Evolutionary conservation across 2,797 vertebrate species (phyloP), one percentile per base, ranked within the genome.

Genomic region (Lepilemur ruficaudatus): DNA sequence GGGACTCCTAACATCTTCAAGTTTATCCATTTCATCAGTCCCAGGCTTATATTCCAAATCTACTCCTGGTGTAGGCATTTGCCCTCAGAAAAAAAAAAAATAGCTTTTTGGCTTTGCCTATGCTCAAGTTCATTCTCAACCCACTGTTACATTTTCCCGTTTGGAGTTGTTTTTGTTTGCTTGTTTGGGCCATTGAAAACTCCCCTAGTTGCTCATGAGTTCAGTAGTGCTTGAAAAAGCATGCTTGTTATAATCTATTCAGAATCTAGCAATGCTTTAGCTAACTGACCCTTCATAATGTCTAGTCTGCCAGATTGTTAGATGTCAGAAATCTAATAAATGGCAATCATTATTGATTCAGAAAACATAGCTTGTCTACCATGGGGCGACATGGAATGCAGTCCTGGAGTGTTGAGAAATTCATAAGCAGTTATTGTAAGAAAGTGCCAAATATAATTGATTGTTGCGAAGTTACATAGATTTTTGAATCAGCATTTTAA

Each of bases 401-500:
- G 43, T 76, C 79, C 25, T 46, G 3, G 38, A 50, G 12, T 43
- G 46, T 1, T 43, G 46, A 79, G 72, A 91, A 79, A 38, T 84
- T 87, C 41, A 72, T 25, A 32, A 30, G 22, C 5, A 5, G 6
- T 61, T 57, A 72, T 46, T 92, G 75, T 61, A 59, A 82, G 84
- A 65, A 72, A 55, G 78, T 70, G 75, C 78, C 48, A 83, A 73
- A 67, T 20, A 25, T 7, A 72, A 86, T 38, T 72, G 80, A 94
- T 46, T 4, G 52, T 65, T 84, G 80, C 35, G 3, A 11, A 81
- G 30, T 70, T 65, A 78, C 41, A 30, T 0, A 12, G 46, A 50
- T 12, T 32, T 65, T 94, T 90, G 30, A 90, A 86, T 94, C 94
- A 97, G 87, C 82, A 90, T 73, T 97, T 95, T 96, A 3, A 57